Base-by-base conservation (phyloP, 2,797 vertebrate genomes). In the Antennarius maculatus region DNA sequence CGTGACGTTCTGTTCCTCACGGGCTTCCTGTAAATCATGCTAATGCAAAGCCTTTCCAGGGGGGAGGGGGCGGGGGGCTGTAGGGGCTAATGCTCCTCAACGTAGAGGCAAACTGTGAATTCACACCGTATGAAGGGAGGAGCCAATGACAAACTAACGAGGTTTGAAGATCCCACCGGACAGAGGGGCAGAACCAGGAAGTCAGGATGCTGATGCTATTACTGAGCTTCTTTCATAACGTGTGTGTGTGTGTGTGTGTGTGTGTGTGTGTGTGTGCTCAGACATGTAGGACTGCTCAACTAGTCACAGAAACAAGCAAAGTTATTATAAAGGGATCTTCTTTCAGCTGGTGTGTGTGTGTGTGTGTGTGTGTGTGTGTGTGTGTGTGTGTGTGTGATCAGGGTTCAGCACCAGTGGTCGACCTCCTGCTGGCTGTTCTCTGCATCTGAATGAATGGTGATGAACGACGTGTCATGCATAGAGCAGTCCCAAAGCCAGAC, bases 401-500 rank as follows among this genome's bases (percentile, higher is more conserved):
- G 23, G 23, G 23, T 23, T 23, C 23, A 23, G 23, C 23, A 55
- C 51, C 49, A 43, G 41, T 42, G 49, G 52, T 31, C 1, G 9
- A 3, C 18, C 27, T 2, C 41, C 50, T 69, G 34, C 51, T 6
- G 31, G 5, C 0, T 37, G 46, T 17, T 29, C 5, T 64, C 49
- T 74, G 31, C 65, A 39, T 68, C 43, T 73, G 54, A 72, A 63
- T 54, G 69, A 70, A 11, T 27, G 16, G 15, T 31, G 28, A 52
- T 16, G 14, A 45, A 11, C 70, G 73, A 62, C 2, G 23, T 23
- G 23, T 23, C 10, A 70, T 66, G 77, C 77, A 71, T 61, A 71
- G 72, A 74, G 71, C 74, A 16, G 57, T 72, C 62, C 31, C 49
- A 48, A 54, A 17, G 61, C 4, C 13, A 77, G 61, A 29, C 68